These are phyloP conservation scores for Heliconius himera DNA, from an alignment of 1,140 invertebrate species.

Conservation along the genomic window DNA sequence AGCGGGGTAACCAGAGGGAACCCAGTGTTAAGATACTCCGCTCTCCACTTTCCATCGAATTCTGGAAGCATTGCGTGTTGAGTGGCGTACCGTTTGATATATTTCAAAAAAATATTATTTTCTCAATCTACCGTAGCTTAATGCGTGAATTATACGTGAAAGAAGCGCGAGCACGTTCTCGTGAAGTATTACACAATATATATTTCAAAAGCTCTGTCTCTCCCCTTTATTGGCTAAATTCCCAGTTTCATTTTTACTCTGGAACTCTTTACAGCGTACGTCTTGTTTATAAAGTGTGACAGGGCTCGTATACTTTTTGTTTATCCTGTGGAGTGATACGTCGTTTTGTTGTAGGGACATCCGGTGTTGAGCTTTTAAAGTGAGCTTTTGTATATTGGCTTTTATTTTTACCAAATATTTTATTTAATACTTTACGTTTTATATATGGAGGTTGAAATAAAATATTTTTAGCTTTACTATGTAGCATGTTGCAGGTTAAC, in stretches of 20 bases:
- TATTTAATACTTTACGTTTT: neutral
- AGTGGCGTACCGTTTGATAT: neutral
- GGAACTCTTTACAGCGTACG: slow-evolving; percentile 45
- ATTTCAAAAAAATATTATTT: slow-evolving; percentile 20
- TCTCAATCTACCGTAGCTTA: slow-evolving; percentile 50
- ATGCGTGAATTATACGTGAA: slow-evolving; percentile 56
- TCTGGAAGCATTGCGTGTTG: too few species aligned
- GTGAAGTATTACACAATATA: slow-evolving; percentile 58
- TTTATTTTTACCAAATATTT: neutral
- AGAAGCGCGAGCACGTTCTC: slow-evolving; percentile 51
- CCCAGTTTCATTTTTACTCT: slow-evolving; percentile 59
- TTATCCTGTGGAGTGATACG: slow-evolving; percentile 44
- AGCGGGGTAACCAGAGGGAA: too few species aligned
- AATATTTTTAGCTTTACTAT: too few species aligned
- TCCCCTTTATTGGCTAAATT: slow-evolving; percentile 61
- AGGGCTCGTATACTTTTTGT: slow-evolving; percentile 46
- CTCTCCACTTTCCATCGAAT: too few species aligned
- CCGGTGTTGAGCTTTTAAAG: neutral
- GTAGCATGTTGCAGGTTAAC: too few species aligned
- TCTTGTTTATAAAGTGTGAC: slow-evolving; percentile 58
- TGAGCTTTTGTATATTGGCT: neutral
- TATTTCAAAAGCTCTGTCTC: slow-evolving; percentile 56
- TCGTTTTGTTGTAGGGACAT: slow-evolving; percentile 19
- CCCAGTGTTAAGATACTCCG: too few species aligned
- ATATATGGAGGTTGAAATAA: neutral